A percentile compares a stretch with the other conserved stretches of the same genome.
phyloP scores from a whole-genome alignment of 2,888 invertebrate genomes.

The Pilophorus perplexus region DNA sequence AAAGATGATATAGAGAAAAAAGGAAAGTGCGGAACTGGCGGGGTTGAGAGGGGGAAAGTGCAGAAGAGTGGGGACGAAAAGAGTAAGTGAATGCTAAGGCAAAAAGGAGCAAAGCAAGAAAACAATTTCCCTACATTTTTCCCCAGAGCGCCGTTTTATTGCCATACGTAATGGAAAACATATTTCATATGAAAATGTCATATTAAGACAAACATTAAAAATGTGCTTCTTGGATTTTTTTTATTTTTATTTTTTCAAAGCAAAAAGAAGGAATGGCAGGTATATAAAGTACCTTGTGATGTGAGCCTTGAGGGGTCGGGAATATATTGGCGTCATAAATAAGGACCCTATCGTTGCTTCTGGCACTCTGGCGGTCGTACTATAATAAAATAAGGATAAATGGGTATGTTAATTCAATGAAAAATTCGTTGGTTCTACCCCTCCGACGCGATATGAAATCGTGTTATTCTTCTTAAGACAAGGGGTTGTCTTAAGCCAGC shows the following conservation, averaged over 20 bases:
- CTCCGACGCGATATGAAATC: too few species aligned
- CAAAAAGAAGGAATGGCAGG: conserved; percentile 14
- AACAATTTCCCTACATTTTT: conserved; percentile 45
- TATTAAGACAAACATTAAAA: conserved; percentile 46
- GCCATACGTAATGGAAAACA: conserved; percentile 45
- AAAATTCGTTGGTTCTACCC: background rate
- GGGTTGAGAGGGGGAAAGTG: conserved; percentile 19
- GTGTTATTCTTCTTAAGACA: too few species aligned
- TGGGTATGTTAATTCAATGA: background rate
- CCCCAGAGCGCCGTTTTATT: conserved; percentile 44
- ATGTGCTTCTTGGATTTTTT: conserved; percentile 23
- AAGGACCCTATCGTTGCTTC: conserved; percentile 8
- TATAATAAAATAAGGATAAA: background rate
- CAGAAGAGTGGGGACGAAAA: too few species aligned
- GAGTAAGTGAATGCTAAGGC: conserved; percentile 6
- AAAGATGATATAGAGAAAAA: conserved; percentile 20
- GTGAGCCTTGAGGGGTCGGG: background rate
- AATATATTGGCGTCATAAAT: conserved; percentile 27
- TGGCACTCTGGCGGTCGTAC: background rate
- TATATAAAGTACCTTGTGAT: conserved; percentile 25
- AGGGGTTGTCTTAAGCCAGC: too few species aligned
- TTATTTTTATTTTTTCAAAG: too few species aligned
- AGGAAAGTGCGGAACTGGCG: background rate
- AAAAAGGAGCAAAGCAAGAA: conserved; percentile 34
- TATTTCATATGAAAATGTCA: conserved; percentile 46